Conservation (phyloP, 2,888 invertebrate species). For the Perithous albicinctus region DNA sequence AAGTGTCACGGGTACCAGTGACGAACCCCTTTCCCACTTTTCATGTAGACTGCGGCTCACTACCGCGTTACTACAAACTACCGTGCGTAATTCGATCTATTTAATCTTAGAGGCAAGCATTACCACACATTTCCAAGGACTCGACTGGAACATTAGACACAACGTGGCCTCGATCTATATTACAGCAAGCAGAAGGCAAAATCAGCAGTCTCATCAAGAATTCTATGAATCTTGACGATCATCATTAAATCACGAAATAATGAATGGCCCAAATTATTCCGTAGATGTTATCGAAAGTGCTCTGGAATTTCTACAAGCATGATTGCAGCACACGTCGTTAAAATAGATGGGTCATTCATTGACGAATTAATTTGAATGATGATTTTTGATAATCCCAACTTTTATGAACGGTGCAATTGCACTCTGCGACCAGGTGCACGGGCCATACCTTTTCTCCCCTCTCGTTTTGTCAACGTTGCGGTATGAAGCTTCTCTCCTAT, state of each 20-base stretch:
- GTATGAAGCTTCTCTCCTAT: too few relatives aligned
- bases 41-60: conserved; percentile 32
- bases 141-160: conserved; percentile 56
- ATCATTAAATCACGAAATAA: conserved; percentile 59
- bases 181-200: too few relatives aligned
- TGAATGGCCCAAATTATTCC: conserved; percentile 12
- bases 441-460: neutral
- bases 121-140: conserved; percentile 69
- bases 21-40: conserved; percentile 47
- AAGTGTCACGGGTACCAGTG: conserved; percentile 24
- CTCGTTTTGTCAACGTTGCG: too few relatives aligned
- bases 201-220: conserved; percentile 27
- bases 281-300: conserved; percentile 33
- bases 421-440: neutral
- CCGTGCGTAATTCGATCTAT: conserved; percentile 69
- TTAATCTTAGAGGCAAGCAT: conserved; percentile 67
- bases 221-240: conserved; percentile 46
- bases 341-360: neutral
- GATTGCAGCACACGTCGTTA: neutral
- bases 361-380: conserved; percentile 4
- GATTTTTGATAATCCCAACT: neutral
- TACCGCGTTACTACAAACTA: conserved; percentile 18
- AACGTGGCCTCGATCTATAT: conserved; percentile 63
- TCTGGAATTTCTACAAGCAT: neutral
- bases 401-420: neutral